Evolutionary conservation across 1,140 invertebrate species (phyloP), one percentile per base, ranked within the genome.

Genomic region (Conus betulinus): DNA sequence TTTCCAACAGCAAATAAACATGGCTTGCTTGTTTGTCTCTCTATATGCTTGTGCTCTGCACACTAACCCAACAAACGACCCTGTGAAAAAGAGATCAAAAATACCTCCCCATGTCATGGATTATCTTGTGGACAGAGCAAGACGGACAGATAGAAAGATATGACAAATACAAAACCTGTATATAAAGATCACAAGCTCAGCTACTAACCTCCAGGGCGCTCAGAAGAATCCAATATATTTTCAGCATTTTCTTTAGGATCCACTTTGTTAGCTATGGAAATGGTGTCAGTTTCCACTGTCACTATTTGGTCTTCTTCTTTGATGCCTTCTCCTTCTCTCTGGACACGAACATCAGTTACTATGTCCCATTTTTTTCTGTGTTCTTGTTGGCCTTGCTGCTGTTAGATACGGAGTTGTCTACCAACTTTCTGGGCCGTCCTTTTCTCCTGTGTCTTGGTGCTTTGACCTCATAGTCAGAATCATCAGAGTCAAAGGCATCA

Each of bases 401-500:
- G 5, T 13, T 1, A 3, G 39, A n/a, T 13, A 55, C 3, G 10
- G 27, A 52, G 52, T 23, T 85, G 11, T 15, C 74, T n/a, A 17
- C n/a, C 27, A 76, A 2, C 13, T 87, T 87, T 23, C 85, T 20
- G 3, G 85, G 85, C n/a, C 74, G 27, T 13, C 85, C 85, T 57
- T 87, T 87, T n/a, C 85, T 87, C 53, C 53, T 78, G 17, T 51
- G 52, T 13, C 71, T 27, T 4, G 85, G 25, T 11, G 53, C n/a
- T 79, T 87, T 87, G n/a, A 57, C 52, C 10, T 55, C n/a, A 1
- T 79, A 39, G 17, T 74, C 71, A 15, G 71, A 67, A 27, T 87
- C 85, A 20, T 87, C 85, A 10, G 85, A 87, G 51, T 74, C 85
- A 53, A 87, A 78, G 0, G 51, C 20, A 20, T 87, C 85, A 11